These are phyloP conservation scores for Sphaerophoria rueppellii DNA, from an alignment of 2,888 invertebrate species.

Conservation along the genomic window DNA sequence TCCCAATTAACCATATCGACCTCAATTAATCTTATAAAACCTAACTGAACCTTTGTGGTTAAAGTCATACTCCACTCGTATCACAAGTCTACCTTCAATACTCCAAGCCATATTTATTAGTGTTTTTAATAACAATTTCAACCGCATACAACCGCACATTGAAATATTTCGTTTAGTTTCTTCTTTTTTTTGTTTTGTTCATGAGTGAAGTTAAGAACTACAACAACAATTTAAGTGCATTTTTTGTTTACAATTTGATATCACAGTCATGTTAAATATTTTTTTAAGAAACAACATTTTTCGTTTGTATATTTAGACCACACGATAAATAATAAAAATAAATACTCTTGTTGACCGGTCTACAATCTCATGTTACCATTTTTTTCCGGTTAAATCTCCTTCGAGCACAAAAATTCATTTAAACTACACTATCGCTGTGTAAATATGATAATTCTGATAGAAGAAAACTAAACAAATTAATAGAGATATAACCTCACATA, in stretches of 20 bases:
- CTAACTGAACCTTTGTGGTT: too few species aligned
- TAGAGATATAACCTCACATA: constrained; percentile 32
- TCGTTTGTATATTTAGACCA: not conserved
- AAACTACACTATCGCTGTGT: not conserved
- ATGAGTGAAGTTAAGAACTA: not conserved
- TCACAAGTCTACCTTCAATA: too few species aligned
- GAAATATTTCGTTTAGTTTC: not conserved
- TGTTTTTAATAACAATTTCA: too few species aligned
- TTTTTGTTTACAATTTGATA: constrained; percentile 66
- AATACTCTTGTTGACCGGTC: constrained; percentile 41
- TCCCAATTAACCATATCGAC: too few species aligned
- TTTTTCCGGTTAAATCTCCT: constrained; percentile 41
- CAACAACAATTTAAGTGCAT: constrained; percentile 29
- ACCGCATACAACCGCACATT: too few species aligned
- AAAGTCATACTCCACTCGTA: too few species aligned
- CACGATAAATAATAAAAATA: constrained; percentile 9
- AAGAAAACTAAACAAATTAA: constrained; percentile 18
- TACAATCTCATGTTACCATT: constrained; percentile 48
- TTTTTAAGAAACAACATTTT: constrained; percentile 3
- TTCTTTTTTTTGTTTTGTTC: not conserved
- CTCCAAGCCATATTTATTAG: too few species aligned
- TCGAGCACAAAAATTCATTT: constrained; percentile 29
- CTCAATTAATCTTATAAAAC: too few species aligned
- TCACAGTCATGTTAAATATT: constrained; percentile 31
- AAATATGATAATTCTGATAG: not conserved